Percentiles rank a stretch among this genome's conserved stretches.
These are phyloP conservation scores for Proterorhinus semilunaris DNA, from an alignment of 2,113 vertebrate genomes.

Conservation along the genomic window DNA sequence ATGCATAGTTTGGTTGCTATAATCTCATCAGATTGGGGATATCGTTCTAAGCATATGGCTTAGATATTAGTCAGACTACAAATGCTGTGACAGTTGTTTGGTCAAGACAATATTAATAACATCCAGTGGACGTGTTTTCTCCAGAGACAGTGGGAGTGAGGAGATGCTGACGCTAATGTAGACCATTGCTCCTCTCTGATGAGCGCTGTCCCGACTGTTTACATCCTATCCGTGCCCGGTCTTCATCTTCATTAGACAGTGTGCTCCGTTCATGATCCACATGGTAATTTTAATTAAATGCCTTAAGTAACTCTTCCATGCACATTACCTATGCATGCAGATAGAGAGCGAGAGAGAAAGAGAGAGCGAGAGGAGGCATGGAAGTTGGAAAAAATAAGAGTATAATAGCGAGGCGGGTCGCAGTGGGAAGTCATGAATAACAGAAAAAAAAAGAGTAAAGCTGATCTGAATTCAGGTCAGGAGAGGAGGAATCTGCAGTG, in stretches of 20 bases:
- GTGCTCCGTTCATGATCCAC: slow-evolving; percentile 61
- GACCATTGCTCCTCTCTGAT: slow-evolving; percentile 34
- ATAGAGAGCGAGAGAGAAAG: slow-evolving; percentile 3
- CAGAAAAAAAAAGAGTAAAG: slow-evolving; percentile 1
- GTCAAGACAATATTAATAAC: slow-evolving; percentile 7
- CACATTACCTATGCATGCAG: neutral
- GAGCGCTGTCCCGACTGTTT: slow-evolving; percentile 46
- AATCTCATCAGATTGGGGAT: neutral
- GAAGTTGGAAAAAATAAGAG: neutral
- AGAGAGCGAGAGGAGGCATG: slow-evolving; percentile 23
- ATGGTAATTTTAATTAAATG: slow-evolving; percentile 74
- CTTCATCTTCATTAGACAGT: slow-evolving; percentile 58
- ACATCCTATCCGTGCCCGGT: slow-evolving; percentile 24
- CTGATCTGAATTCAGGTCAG: slow-evolving; percentile 44
- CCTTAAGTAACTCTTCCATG: slow-evolving; percentile 36
- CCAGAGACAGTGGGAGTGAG: neutral
- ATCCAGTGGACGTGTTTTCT: neutral
- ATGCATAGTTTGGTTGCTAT: too few relatives aligned
- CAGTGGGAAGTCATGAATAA: slow-evolving; percentile 44
- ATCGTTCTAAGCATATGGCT: neutral
- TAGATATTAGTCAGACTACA: neutral
- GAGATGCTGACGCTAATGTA: slow-evolving; percentile 18
- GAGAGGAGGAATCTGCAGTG: slow-evolving; percentile 2
- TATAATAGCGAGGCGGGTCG: neutral
- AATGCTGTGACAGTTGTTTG: neutral